These are phyloP conservation scores for Euspilapteryx auroguttella DNA, from an alignment of 2,888 invertebrate genomes.

Conservation along the genomic window DNA sequence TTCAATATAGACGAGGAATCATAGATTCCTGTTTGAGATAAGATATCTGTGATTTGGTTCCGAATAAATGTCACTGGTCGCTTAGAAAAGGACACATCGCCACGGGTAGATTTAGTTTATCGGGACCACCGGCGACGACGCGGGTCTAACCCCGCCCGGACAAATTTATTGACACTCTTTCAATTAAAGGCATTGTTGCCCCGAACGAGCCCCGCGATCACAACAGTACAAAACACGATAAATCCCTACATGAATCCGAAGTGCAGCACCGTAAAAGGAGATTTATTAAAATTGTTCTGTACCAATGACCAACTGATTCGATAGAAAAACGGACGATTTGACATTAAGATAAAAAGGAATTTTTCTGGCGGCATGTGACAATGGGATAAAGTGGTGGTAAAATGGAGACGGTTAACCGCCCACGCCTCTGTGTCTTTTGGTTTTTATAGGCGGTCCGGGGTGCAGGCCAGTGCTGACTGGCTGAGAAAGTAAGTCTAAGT, in stretches of 20 bases:
- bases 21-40: background rate
- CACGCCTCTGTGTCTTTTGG: too few relatives aligned
- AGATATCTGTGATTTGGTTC: constrained; percentile 19
- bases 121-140: constrained; percentile 48
- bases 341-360: constrained; percentile 60
- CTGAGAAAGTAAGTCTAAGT: too few relatives aligned
- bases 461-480: too few relatives aligned
- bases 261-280: constrained; percentile 54
- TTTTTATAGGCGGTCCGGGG: too few relatives aligned
- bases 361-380: constrained; percentile 60
- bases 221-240: constrained; percentile 55
- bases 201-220: constrained; percentile 40
- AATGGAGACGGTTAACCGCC: constrained; percentile 44
- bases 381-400: constrained; percentile 61
- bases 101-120: constrained; percentile 28
- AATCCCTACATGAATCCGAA: constrained; percentile 48
- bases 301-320: constrained; percentile 61
- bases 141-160: constrained; percentile 21
- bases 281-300: constrained; percentile 61
- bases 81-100: too few relatives aligned
- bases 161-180: constrained; percentile 62
- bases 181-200: constrained; percentile 58
- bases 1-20: constrained; percentile 15
- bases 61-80: too few relatives aligned
- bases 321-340: constrained; percentile 60